Evolutionary conservation across 2,113 vertebrate species (phyloP), one percentile per base, ranked within the genome.

Genomic region (Ardeotis arabs): DNA sequence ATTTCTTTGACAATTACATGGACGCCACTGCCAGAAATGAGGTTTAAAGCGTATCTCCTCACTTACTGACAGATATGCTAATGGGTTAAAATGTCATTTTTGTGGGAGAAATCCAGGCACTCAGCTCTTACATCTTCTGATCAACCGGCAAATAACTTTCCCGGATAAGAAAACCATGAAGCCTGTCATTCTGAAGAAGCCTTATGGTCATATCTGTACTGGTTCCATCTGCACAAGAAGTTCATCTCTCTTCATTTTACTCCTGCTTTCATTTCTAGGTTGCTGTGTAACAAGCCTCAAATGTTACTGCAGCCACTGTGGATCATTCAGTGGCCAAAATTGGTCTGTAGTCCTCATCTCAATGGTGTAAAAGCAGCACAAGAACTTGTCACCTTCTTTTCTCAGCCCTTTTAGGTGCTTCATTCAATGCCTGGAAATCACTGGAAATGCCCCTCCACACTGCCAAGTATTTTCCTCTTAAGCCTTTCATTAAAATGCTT

Each of bases 121-220:
- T 60, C n/a, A 45, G 24, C 37, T 68, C 25, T 58, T 82, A 66
- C 14, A 69, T 23, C 24, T 72, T 39, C n/a, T 67, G 62, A 75
- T 7, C 27, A 28, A 69, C 23, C 39, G 81, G 37, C 31, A 67
- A 80, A 70, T 9, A 74, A 50, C 56, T 70, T 27, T 67, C 19
- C 47, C 0, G 3, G 59, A 8, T 28, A 39, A 35, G 33, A 82
- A 37, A 85, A 60, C 39, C 31, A 52, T 4, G 22, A 84, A 89
- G 9, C 6, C 33, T 44, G 41, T 31, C 27, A n/a, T 64, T 85
- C 66, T 52, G 27, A 56, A 84, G 62, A 39, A 63, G 28, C 24
- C 21, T 85, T 47, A 44, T 1, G 10, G 14, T 66, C 37, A 4
- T 18, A 33, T 14, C 49, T 0, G 0, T 22, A 55, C 33, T 22